Percentiles rank a stretch among this genome's conserved stretches.
These are phyloP conservation scores for Eupithecia dodoneata DNA, from an alignment of 2,888 invertebrate genomes.

Conservation along the genomic window DNA sequence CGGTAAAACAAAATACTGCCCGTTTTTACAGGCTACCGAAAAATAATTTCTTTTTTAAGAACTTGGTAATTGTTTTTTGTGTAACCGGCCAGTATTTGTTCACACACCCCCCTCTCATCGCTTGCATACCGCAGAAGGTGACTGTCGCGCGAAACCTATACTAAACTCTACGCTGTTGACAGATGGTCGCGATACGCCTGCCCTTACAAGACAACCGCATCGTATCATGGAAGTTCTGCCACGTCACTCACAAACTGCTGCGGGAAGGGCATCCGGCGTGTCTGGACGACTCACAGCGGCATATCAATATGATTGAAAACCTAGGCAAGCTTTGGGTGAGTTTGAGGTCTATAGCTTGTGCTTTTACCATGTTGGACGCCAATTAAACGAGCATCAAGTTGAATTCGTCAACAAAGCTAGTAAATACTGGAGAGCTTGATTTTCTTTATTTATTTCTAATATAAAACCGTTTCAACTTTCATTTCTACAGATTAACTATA, in stretches of 20 bases:
- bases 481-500: background rate
- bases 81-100: background rate
- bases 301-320: slow-evolving; percentile 91
- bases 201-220: slow-evolving; percentile 97
- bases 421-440: no score
- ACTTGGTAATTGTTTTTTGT: background rate
- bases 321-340: slow-evolving; percentile 96
- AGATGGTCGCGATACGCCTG: slow-evolving; percentile 85
- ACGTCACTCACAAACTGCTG: slow-evolving; percentile 97
- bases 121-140: background rate
- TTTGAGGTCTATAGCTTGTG: background rate
- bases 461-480: no score
- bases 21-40: background rate
- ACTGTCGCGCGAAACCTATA: background rate
- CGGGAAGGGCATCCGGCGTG: slow-evolving; percentile 97
- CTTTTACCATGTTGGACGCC: background rate
- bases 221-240: slow-evolving; percentile 99
- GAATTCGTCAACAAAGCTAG: background rate
- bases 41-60: background rate
- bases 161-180: background rate
- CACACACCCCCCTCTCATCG: no score
- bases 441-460: no score
- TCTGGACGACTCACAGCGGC: slow-evolving; percentile 92
- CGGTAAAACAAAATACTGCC: background rate
- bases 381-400: background rate